Evolutionary conservation across 1,140 invertebrate genomes (phyloP).

Genomic region (Eueides isabella): DNA sequence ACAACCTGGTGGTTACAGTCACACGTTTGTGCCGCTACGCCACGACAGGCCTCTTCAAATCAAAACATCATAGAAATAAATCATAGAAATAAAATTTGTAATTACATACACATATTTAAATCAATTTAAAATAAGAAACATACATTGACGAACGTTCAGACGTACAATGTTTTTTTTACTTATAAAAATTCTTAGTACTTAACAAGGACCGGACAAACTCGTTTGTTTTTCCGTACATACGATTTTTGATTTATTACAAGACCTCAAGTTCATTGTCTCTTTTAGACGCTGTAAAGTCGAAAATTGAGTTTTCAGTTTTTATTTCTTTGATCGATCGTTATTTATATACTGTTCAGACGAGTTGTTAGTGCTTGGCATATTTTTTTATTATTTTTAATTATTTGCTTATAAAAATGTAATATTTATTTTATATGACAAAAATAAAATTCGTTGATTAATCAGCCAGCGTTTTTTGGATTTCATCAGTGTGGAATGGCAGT

Average conservation of each 20-base stretch:
- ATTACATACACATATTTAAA: neutral
- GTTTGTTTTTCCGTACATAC: slow-evolving; percentile 7
- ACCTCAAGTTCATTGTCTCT: neutral
- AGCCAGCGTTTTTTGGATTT: too few species aligned
- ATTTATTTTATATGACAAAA: too few species aligned
- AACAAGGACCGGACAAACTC: neutral
- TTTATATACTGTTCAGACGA: neutral
- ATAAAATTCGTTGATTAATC: too few species aligned
- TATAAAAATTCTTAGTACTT: neutral
- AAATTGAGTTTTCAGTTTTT: neutral
- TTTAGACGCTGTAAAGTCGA: neutral
- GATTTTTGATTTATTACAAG: slow-evolving; percentile 4
- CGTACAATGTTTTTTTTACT: too few species aligned
- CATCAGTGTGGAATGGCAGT: too few species aligned
- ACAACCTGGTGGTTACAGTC: too few species aligned
- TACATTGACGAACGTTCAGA: neutral
- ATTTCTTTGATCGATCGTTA: neutral
- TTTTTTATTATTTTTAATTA: too few species aligned
- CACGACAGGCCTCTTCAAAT: too few species aligned
- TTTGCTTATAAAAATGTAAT: neutral
- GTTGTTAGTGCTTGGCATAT: too few species aligned
- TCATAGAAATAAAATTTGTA: neutral
- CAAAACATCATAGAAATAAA: neutral
- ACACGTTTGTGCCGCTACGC: too few species aligned
- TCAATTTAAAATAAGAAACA: neutral